Evolutionary conservation across 1,140 invertebrate genomes (phyloP).

Genomic region (Carposina sasakii): DNA sequence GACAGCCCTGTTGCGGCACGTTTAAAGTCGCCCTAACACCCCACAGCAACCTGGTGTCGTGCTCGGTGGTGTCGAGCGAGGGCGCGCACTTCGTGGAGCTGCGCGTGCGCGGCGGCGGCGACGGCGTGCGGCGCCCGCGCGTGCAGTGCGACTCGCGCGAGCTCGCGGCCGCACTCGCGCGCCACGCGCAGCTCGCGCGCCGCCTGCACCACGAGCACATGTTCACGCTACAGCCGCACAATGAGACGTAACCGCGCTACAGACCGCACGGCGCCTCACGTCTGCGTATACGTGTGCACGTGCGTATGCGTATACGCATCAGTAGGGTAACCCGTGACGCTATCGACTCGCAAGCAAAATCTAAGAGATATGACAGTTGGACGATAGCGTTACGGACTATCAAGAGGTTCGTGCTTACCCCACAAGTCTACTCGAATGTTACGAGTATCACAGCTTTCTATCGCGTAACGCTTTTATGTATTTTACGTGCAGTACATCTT

Average conservation of each 20-base stretch:
- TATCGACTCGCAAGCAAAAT: too few relatives aligned
- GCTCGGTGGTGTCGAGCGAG: conserved; percentile 71
- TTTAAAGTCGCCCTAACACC: not conserved
- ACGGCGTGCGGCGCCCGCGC: conserved; percentile 79
- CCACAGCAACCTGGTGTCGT: conserved; percentile 75
- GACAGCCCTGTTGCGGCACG: too few relatives aligned
- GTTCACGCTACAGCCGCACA: conserved; percentile 71
- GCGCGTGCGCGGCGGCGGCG: conserved; percentile 76
- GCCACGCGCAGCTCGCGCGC: conserved; percentile 86
- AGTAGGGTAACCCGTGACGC: too few relatives aligned
- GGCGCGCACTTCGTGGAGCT: conserved; percentile 84
- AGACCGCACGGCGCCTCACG: not conserved
- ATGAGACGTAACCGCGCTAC: conserved; percentile 25
- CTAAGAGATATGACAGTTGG: too few relatives aligned
- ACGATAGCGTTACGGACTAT: too few relatives aligned
- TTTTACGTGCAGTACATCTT: too few relatives aligned
- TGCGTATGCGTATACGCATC: too few relatives aligned
- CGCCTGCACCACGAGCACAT: conserved; percentile 86
- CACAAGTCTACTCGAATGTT: too few relatives aligned
- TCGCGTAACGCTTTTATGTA: too few relatives aligned
- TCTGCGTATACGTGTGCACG: too few relatives aligned
- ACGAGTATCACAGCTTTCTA: too few relatives aligned
- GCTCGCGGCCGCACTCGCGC: conserved; percentile 84
- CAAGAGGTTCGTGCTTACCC: too few relatives aligned
- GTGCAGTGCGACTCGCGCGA: conserved; percentile 87